Evolutionary conservation across 1,140 invertebrate genomes (phyloP).

Genomic region (Rhopalosiphum maidis): DNA sequence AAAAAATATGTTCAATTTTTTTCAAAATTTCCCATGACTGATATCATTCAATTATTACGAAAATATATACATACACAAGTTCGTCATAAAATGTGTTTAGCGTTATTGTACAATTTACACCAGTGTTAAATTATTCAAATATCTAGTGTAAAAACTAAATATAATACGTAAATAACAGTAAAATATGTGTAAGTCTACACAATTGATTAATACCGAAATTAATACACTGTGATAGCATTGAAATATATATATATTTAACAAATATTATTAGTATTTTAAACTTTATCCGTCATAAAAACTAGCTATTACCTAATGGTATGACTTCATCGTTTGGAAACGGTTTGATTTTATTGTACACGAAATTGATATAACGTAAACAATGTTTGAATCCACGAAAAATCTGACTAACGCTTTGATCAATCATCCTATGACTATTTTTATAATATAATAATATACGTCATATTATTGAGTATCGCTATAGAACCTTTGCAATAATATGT

Average conservation of each 20-base stretch:
- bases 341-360: background rate
- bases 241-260: background rate
- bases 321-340: background rate
- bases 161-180: no score
- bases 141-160: background rate
- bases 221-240: background rate
- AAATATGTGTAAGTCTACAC: no score
- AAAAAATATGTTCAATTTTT: background rate
- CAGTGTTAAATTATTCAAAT: background rate
- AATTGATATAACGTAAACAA: background rate
- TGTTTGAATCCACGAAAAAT: background rate
- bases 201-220: no score
- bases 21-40: background rate
- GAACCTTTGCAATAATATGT: background rate
- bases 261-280: background rate
- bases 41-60: background rate
- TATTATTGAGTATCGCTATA: background rate
- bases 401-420: background rate
- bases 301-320: background rate
- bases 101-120: background rate
- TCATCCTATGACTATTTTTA: background rate
- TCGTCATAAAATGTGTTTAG: background rate
- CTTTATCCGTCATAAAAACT: background rate
- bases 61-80: background rate
- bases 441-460: background rate